Evolutionary conservation across 2,797 vertebrate genomes (phyloP).

Genomic region (Dendrocincla fuliginosa): DNA sequence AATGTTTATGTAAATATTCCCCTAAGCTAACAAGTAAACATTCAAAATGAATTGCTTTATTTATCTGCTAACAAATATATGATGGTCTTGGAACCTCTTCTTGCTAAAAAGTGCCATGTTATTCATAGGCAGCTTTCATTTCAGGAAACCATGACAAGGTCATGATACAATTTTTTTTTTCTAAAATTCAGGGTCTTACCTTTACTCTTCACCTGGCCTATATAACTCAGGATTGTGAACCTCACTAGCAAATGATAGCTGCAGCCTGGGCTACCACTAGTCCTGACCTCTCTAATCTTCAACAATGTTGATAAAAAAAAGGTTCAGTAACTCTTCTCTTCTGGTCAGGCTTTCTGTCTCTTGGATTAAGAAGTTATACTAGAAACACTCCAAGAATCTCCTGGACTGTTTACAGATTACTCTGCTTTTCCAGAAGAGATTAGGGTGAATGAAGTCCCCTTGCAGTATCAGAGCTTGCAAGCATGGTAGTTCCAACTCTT

Average conservation of each 20-base stretch:
- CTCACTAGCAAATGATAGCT: background rate
- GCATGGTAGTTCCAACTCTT: background rate
- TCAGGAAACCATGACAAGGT: background rate
- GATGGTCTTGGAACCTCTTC: background rate
- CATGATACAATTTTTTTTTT: background rate
- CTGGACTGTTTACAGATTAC: background rate
- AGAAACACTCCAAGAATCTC: background rate
- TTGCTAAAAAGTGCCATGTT: background rate
- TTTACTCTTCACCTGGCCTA: background rate
- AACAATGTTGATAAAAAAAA: background rate
- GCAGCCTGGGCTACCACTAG: background rate
- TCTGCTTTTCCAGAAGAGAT: background rate
- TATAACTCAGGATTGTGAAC: background rate
- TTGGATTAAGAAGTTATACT: background rate
- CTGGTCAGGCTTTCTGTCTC: background rate
- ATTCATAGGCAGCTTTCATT: background rate
- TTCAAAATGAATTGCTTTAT: background rate
- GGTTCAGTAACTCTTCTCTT: background rate
- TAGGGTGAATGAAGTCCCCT: background rate
- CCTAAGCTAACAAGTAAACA: constrained; percentile 8
- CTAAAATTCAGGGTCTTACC: background rate
- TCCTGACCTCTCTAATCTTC: background rate
- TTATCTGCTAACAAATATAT: background rate
- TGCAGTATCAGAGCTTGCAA: background rate
- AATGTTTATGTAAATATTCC: background rate